Base-by-base conservation (phyloP, 1,140 invertebrate genomes). In the Samia ricini region DNA sequence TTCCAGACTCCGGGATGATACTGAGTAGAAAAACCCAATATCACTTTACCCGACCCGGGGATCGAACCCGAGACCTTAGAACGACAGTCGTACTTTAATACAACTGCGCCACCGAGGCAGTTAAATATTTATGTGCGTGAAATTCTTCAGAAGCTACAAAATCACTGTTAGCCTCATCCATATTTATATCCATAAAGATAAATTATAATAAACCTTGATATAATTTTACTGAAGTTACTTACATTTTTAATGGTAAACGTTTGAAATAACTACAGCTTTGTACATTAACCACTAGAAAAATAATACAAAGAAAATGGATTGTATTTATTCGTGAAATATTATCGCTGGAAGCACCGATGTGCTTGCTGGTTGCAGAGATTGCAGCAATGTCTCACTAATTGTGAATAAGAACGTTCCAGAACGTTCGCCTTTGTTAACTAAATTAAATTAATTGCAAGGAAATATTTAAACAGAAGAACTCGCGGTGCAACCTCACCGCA, bases 391-490 rank as follows among this genome's bases (percentile, higher is more conserved):
- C 76, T 79, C 64, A 76, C 76, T 86, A 84, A 82, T 84, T 84
- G 77, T 77, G 72, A 80, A 66, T 73, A 78, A 78, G 74, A 74
- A 68, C 68, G 71, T 63, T 77, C 60, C 20, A 67, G 62, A 77
- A 55, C 67, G 73, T 65, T 80, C 72, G 68, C 76, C 74, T 85
- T 83, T 87, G 82, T 87, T 83, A 87, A 85, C 70, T 81, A 80
- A 87, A 85, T 83, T 83, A 87, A 87, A 83, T 87, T 84, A 87
- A 87, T 85, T 83, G 79, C 71, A 68, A 79, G 79, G 82, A 85
- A 87, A 87, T 87, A 85, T 85, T 87, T 83, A 83, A 85, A 85
- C 76, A 77, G 81, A 79, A 78, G 74, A 74, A 81, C 66, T 80
- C 74, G 71, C 67, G 72, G 72, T 62, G 74, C 75, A 72, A 76